These are phyloP conservation scores for Argyresthia goedartella DNA, from an alignment of 2,888 invertebrate genomes.

Conservation along the genomic window DNA sequence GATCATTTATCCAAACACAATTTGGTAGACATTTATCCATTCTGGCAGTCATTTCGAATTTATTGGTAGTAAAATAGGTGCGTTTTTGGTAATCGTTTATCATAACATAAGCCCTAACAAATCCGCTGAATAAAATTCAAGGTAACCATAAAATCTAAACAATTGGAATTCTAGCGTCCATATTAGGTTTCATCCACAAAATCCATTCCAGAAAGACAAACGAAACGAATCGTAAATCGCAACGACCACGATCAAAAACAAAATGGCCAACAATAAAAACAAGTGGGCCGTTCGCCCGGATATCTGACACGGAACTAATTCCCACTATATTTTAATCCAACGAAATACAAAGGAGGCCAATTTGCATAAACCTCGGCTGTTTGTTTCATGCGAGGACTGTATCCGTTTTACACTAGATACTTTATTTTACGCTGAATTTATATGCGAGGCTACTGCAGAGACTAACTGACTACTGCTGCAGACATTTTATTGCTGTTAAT, in stretches of 20 bases:
- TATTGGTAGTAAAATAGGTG: too few relatives aligned
- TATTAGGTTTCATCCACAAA: not conserved
- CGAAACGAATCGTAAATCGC: not conserved
- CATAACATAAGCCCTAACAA: too few relatives aligned
- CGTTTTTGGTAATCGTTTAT: too few relatives aligned
- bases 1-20: too few relatives aligned
- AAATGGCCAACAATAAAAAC: slow-evolving; percentile 39
- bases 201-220: not conserved
- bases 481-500: not conserved
- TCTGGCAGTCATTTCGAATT: too few relatives aligned
- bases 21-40: too few relatives aligned
- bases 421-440: slow-evolving; percentile 57
- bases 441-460: slow-evolving; percentile 22
- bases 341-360: slow-evolving; percentile 66
- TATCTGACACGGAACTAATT: slow-evolving; percentile 68
- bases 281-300: slow-evolving; percentile 39
- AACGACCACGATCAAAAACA: not conserved
- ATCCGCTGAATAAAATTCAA: too few relatives aligned
- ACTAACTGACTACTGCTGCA: not conserved
- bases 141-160: too few relatives aligned
- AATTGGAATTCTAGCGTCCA: not conserved
- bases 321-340: slow-evolving; percentile 67
- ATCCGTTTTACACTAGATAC: slow-evolving; percentile 49
- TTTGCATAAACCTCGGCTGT: slow-evolving; percentile 68
- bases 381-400: slow-evolving; percentile 64